Percentiles rank a stretch among this genome's conserved stretches.
phyloP scores from a whole-genome alignment of 2,888 invertebrate genomes.

The Herminia tarsipennalis region DNA sequence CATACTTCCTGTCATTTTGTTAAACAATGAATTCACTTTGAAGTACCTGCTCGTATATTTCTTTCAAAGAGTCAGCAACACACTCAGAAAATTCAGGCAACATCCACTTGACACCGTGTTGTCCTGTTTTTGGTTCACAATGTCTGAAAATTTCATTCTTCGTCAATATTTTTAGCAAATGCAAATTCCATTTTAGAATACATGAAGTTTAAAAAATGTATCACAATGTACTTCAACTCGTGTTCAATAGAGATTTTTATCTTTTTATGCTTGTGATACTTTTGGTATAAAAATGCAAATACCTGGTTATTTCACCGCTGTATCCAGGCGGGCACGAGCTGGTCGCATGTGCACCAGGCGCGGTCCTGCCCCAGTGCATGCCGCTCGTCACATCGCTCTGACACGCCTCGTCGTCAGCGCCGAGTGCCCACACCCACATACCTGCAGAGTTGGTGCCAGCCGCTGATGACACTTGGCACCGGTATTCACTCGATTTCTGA shows the following conservation, averaged over 20 bases:
- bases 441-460: conserved; percentile 79
- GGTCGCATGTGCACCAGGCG: conserved; percentile 89
- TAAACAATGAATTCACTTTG: conserved; percentile 89
- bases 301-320: conserved; percentile 75
- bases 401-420: conserved; percentile 80
- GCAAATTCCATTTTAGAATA: too few species aligned
- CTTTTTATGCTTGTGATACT: too few species aligned
- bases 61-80: conserved; percentile 87
- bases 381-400: conserved; percentile 85
- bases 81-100: conserved; percentile 91
- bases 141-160: conserved; percentile 62
- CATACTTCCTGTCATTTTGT: conserved; percentile 38
- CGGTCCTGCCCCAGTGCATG: conserved; percentile 87
- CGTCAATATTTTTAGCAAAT: too few species aligned
- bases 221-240: too few species aligned
- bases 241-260: too few species aligned
- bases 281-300: too few species aligned
- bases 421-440: conserved; percentile 88
- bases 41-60: conserved; percentile 84
- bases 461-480: conserved; percentile 89
- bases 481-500: conserved; percentile 91
- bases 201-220: too few species aligned
- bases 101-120: conserved; percentile 89
- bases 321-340: conserved; percentile 82
- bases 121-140: conserved; percentile 77